Evolutionary conservation across 2,888 invertebrate species (phyloP), one percentile per base, ranked within the genome.

Genomic region (Tipula helvola): DNA sequence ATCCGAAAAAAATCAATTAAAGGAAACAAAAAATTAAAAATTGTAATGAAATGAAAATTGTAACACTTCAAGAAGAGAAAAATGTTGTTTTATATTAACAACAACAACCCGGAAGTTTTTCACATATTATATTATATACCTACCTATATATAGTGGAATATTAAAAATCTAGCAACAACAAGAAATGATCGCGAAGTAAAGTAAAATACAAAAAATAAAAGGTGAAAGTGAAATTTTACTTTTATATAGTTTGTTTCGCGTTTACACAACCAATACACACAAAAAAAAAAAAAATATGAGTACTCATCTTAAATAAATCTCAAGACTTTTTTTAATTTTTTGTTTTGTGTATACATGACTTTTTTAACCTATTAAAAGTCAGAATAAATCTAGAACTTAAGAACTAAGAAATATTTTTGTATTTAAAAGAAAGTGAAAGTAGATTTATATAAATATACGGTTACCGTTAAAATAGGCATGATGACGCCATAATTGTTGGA

Each of bases 401-500:
- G 10, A 36, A 83, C 39, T 39, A 7, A 84, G 12, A 84, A n/a
- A 84, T 39, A n/a, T 39, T n/a, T 84, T n/a, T 84, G 28, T 4
- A 39, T 84, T 39, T 39, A 39, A 16, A 84, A 71, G 71, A 71
- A 71, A 71, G 71, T 71, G 71, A 71, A 71, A 71, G 71, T 71
- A 28, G 71, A 28, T n/a, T n/a, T n/a, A n/a, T n/a, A n/a, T n/a
- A n/a, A n/a, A n/a, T 71, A 71, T 71, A 71, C 71, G 57, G 36
- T 88, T 92, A 92, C 91, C 91, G 88, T 92, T 92, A 88, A 92
- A 89, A 89, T 91, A 92, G 1, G 91, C 91, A 87, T 92, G 92
- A 88, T 92, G 91, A 88, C 91, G 90, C 89, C 91, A 91, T 90
- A 92, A 90, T 88, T 92, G 89, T 88, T 92, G 91, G 89, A 91